phyloP scores from a whole-genome alignment of 2,888 invertebrate species.

The Pachymerium ferrugineum region DNA sequence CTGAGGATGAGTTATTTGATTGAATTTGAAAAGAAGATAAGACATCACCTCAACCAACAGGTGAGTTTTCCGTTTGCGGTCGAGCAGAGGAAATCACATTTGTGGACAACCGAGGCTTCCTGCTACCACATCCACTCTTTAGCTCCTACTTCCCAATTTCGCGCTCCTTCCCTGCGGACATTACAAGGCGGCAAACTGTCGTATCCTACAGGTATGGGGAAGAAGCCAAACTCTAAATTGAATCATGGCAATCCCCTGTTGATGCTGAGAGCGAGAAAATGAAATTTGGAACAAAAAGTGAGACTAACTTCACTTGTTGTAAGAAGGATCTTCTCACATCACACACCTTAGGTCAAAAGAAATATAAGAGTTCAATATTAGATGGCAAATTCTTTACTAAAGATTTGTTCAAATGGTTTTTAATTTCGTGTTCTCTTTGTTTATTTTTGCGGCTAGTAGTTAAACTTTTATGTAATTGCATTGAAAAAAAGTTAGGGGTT shows the following conservation, averaged over 20 bases:
- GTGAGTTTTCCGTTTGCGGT: slow-evolving; percentile 7
- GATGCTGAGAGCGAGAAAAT: slow-evolving; percentile 24
- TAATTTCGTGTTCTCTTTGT: neutral
- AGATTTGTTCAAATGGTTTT: neutral
- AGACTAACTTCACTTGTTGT: neutral
- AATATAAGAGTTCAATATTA: slow-evolving; percentile 20
- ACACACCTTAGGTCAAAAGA: neutral
- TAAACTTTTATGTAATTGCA: neutral
- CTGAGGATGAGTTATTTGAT: slow-evolving; percentile 2
- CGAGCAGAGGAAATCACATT: slow-evolving; percentile 20
- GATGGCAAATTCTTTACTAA: slow-evolving; percentile 1
- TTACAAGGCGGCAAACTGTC: slow-evolving; percentile 27
- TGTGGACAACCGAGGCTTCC: slow-evolving; percentile 25
- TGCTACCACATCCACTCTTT: slow-evolving; percentile 19
- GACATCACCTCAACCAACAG: neutral
- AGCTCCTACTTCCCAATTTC: slow-evolving; percentile 27
- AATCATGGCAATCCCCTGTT: slow-evolving; percentile 23
- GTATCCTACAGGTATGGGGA: slow-evolving; percentile 27
- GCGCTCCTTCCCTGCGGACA: slow-evolving; percentile 18
- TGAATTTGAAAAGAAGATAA: neutral
- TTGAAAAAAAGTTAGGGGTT: neutral
- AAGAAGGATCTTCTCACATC: slow-evolving; percentile 11
- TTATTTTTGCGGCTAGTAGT: neutral
- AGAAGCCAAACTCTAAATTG: slow-evolving; percentile 27
- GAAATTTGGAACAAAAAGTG: slow-evolving; percentile 27